A percentile compares a stretch with the other conserved stretches of the same genome.
These are phyloP conservation scores for Procavia capensis DNA, from an alignment of 2,113 vertebrate species.

Conservation along the genomic window DNA sequence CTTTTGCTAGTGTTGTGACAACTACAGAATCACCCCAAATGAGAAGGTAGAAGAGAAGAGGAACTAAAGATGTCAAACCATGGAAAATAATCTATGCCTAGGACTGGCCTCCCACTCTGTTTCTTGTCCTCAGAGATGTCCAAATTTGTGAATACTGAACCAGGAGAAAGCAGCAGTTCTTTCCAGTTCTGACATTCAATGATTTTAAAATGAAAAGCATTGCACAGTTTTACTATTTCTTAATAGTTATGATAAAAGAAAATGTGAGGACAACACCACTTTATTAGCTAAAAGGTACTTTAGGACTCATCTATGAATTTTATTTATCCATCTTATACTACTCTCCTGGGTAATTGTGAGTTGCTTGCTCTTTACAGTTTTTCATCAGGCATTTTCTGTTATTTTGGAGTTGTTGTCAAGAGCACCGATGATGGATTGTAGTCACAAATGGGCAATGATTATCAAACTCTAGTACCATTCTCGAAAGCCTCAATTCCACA, in stretches of 20 bases:
- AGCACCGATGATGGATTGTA: not conserved
- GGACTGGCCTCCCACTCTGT: not conserved
- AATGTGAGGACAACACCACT: not conserved
- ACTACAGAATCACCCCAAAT: not conserved
- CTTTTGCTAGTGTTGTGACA: not conserved
- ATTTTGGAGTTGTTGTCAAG: slow-evolving; percentile 37
- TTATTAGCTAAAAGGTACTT: not conserved
- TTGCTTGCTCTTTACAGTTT: not conserved
- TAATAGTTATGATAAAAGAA: not conserved
- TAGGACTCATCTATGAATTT: not conserved
- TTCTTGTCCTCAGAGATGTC: not conserved
- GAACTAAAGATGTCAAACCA: not conserved
- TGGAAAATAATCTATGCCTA: not conserved
- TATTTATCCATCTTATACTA: slow-evolving; percentile 1
- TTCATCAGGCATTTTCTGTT: not conserved
- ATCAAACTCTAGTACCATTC: not conserved
- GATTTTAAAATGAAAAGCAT: not conserved
- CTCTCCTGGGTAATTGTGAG: not conserved
- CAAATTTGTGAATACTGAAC: not conserved
- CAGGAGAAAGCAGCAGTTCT: not conserved
- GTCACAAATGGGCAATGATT: not conserved
- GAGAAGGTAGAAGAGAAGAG: not conserved
- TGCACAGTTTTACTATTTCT: not conserved
- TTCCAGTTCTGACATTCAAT: not conserved
- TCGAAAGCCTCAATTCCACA: not conserved